A percentile compares a stretch with the other conserved stretches of the same genome.
These are phyloP conservation scores for Microtus agrestis DNA, from an alignment of 2,797 vertebrate genomes.

Conservation along the genomic window DNA sequence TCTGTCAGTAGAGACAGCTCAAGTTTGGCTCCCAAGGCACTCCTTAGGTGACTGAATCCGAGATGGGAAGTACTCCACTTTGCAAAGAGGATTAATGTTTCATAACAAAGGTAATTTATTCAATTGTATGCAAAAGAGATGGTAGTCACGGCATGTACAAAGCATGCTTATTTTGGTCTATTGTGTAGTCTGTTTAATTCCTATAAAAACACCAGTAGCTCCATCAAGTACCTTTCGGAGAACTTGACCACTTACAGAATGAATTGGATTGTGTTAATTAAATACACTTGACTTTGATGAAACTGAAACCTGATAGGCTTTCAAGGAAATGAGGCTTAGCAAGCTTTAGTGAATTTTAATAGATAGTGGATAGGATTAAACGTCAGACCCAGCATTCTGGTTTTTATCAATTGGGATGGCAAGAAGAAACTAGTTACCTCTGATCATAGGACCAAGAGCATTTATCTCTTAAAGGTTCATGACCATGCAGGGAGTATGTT, in stretches of 20 bases:
- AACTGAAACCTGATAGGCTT: conserved; percentile 79
- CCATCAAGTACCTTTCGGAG: conserved; percentile 80
- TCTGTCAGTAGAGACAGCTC: neutral
- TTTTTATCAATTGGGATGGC: conserved; percentile 65
- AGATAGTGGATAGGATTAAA: conserved; percentile 80
- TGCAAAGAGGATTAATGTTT: conserved; percentile 90
- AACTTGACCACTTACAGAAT: conserved; percentile 85
- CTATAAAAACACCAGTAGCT: conserved; percentile 83
- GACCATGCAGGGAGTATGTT: neutral
- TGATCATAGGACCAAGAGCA: neutral
- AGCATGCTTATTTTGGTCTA: conserved; percentile 82
- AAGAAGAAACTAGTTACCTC: conserved; percentile 25
- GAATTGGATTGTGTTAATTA: conserved; percentile 84
- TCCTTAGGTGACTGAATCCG: conserved; percentile 74
- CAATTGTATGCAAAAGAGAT: conserved; percentile 88
- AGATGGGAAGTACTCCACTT: conserved; percentile 87
- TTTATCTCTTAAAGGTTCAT: conserved; percentile 21
- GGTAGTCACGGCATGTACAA: conserved; percentile 67
- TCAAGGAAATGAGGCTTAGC: conserved; percentile 83
- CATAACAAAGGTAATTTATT: conserved; percentile 90
- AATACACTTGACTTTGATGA: conserved; percentile 84
- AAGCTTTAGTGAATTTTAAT: conserved; percentile 83
- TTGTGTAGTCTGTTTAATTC: conserved; percentile 85
- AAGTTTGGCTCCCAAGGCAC: conserved; percentile 73
- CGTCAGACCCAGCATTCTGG: conserved; percentile 68